phyloP scores from a whole-genome alignment of 2,797 vertebrate genomes.

The Hoplostethus atlanticus region DNA sequence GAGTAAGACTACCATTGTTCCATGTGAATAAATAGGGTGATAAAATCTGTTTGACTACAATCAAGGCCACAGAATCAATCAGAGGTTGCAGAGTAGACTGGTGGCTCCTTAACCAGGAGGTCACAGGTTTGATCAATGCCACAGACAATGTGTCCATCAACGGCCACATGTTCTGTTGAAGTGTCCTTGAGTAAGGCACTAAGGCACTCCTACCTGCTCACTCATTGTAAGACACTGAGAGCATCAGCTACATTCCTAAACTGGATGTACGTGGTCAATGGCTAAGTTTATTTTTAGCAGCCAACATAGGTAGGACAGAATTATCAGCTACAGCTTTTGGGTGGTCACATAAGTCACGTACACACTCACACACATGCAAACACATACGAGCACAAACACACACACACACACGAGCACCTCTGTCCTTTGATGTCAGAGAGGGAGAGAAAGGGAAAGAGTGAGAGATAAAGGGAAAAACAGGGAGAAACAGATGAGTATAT shows the following conservation, averaged over 20 bases:
- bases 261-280: neutral
- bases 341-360: slow-evolving; percentile 3
- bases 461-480: slow-evolving; percentile 6
- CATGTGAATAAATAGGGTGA: neutral
- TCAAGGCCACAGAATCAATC: slow-evolving; percentile 19
- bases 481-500: slow-evolving; percentile 37
- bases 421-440: slow-evolving; percentile 53
- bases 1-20: slow-evolving; percentile 1
- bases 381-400: slow-evolving; percentile 10
- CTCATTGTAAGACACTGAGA: too few species aligned
- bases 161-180: too few species aligned
- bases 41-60: slow-evolving; percentile 19
- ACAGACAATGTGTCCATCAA: too few species aligned
- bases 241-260: too few species aligned
- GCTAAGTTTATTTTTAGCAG: neutral
- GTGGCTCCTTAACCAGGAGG: neutral
- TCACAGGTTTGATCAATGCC: too few species aligned
- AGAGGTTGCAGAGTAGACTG: neutral
- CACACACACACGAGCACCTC: neutral
- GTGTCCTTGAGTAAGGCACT: too few species aligned
- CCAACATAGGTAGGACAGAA: neutral
- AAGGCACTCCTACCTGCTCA: too few species aligned
- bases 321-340: too few species aligned
- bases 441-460: slow-evolving; percentile 2
- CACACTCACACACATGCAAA: neutral